Evolutionary conservation across 1,140 invertebrate species (phyloP).

Genomic region (Scaptomyza graminum): DNA sequence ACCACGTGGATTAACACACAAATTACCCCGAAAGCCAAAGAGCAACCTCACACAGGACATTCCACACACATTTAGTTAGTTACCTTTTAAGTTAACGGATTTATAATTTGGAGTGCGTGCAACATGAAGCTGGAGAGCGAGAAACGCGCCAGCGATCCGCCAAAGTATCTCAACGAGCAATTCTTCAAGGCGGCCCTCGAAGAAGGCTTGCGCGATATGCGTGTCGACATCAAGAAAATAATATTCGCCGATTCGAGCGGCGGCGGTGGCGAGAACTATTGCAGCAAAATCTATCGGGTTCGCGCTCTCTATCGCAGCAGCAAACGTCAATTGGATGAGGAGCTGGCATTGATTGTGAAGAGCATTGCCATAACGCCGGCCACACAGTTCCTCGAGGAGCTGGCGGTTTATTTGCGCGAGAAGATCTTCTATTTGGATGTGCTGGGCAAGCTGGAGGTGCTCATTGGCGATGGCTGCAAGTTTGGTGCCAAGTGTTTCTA

Average conservation of each 20-base stretch:
- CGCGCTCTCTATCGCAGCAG: constrained; percentile 67
- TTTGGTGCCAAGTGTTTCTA: constrained; percentile 79
- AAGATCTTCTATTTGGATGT: constrained; percentile 82
- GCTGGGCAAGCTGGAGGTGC: constrained; percentile 72
- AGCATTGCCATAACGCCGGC: constrained; percentile 78
- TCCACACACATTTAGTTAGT: neutral
- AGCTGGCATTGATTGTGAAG: constrained; percentile 76
- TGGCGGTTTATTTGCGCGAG: constrained; percentile 75
- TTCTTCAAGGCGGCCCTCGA: constrained; percentile 78
- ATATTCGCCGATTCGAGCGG: constrained; percentile 69
- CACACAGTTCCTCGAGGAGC: constrained; percentile 78
- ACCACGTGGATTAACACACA: too few species aligned
- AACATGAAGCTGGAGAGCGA: constrained; percentile 66
- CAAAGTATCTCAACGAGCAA: constrained; percentile 74
- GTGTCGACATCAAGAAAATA: constrained; percentile 76
- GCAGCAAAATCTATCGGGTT: constrained; percentile 79
- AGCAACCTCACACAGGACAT: neutral
- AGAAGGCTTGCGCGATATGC: constrained; percentile 71
- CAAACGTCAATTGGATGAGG: constrained; percentile 73
- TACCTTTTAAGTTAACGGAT: too few species aligned
- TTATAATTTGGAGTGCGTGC: constrained; percentile 8
- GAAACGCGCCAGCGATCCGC: constrained; percentile 40
- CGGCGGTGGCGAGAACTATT: constrained; percentile 78
- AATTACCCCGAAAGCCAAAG: neutral
- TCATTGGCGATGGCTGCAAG: constrained; percentile 71